Evolutionary conservation across 2,113 vertebrate species (phyloP), one percentile per base, ranked within the genome.

Genomic region (Neogale vison): DNA sequence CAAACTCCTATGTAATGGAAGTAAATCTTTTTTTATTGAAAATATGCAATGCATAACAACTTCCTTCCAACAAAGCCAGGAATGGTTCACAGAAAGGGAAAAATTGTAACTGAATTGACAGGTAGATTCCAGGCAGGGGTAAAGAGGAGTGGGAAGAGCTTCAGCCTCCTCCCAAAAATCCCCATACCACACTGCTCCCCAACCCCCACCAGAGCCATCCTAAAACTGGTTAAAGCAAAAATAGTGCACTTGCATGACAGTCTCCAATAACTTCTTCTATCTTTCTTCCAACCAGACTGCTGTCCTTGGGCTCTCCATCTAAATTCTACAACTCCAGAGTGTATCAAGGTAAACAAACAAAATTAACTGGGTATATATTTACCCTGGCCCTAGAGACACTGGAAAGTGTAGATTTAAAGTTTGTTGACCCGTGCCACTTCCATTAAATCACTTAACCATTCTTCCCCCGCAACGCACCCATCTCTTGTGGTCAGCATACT

Each of bases 1-100:
- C 59, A 85, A 97, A 98, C 74, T 91, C 88, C 9, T 34, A 42
- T 87, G 90, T 63, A 88, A 97, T 83, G 93, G 94, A 97, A 94
- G 90, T 47, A 95, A 96, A 95, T 96, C 72, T 90, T 89, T 96
- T 92, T 96, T 90, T 93, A 86, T 97, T 96, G 96, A 92, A 96
- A 92, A 96, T 87, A 96, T 76, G 67, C 88, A 89, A 84, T 47
- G 77, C 88, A 57, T 36, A 95, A 91, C 84, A 76, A 47, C 57
- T 55, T 87, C 89, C 47, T 79, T 86, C 65, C 81, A 92, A 90
- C 67, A 87, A 97, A 94, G 90, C 47, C 61, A 93, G 6, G 79
- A 57, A 91, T 55, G 39, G 9, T 96, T 96, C 74, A 34, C 42
- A 57, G 79, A 79, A 89, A 90, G 42, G 42, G 10, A 18, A 57